Percentiles rank a stretch among this genome's conserved stretches.
phyloP scores from a whole-genome alignment of 2,797 vertebrate genomes.

The Tragelaphus eurycerus region DNA sequence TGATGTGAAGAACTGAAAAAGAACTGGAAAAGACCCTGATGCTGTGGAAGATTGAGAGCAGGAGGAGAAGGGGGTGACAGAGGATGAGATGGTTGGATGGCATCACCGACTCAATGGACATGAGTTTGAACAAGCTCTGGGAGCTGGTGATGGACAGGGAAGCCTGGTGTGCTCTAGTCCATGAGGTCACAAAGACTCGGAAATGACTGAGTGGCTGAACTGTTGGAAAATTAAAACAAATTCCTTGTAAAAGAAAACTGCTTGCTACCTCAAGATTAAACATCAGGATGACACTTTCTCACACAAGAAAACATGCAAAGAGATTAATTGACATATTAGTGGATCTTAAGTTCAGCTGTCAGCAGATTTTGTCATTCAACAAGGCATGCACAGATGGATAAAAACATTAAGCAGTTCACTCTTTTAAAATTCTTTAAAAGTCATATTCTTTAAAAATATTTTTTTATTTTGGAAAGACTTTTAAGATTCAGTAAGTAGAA shows the following conservation, averaged over 20 bases:
- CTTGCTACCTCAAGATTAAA: background rate
- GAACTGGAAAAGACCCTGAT: background rate
- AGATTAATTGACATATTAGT: background rate
- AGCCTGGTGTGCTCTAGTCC: background rate
- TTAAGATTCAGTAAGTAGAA: background rate
- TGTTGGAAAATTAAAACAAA: background rate
- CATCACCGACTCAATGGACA: background rate
- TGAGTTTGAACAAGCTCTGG: background rate
- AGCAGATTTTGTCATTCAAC: background rate
- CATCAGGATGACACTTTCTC: background rate
- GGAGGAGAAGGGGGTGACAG: background rate
- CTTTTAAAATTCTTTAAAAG: background rate
- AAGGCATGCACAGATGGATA: background rate
- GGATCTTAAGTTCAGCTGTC: background rate
- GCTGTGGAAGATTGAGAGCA: background rate
- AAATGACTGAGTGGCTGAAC: background rate
- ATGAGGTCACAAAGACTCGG: background rate
- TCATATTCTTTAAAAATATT: background rate
- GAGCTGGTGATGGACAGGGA: background rate
- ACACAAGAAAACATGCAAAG: background rate
- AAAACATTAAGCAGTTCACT: background rate
- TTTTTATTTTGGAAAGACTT: background rate
- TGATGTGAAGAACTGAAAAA: background rate
- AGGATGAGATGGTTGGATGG: background rate
- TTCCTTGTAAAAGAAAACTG: background rate